A percentile compares a stretch with the other conserved stretches of the same genome.
Evolutionary conservation across 2,888 invertebrate genomes (phyloP).

Genomic region (Iphiclides podalirius): DNA sequence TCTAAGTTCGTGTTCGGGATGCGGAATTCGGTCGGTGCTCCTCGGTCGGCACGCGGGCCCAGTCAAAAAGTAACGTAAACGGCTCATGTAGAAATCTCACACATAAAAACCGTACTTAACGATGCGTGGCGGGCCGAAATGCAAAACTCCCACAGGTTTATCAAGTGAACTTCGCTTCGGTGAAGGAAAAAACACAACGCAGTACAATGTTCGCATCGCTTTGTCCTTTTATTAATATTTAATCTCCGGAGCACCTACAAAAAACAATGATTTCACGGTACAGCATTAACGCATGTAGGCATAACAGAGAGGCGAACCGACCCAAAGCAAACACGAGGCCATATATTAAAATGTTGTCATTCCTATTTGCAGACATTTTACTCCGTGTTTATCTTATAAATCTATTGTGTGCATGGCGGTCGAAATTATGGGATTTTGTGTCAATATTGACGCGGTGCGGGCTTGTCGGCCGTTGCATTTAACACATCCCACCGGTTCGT

Average conservation of each 20-base stretch:
- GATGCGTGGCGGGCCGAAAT: slow-evolving; percentile 47
- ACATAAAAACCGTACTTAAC: slow-evolving; percentile 51
- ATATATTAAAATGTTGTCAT: slow-evolving; percentile 80
- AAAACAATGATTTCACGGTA: slow-evolving; percentile 79
- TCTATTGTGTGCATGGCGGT: slow-evolving; percentile 77
- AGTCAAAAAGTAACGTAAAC: slow-evolving; percentile 16
- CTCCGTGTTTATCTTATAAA: slow-evolving; percentile 78
- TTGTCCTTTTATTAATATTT: slow-evolving; percentile 77
- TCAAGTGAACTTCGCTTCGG: slow-evolving; percentile 54
- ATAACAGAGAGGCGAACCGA: slow-evolving; percentile 70
- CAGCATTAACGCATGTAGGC: slow-evolving; percentile 78
- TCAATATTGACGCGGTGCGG: slow-evolving; percentile 71
- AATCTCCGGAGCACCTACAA: slow-evolving; percentile 69
- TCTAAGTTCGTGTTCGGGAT: slow-evolving; percentile 8
- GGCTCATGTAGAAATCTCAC: slow-evolving; percentile 40
- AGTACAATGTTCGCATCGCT: slow-evolving; percentile 52
- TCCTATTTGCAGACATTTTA: slow-evolving; percentile 78
- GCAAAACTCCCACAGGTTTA: slow-evolving; percentile 63
- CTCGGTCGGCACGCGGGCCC: slow-evolving; percentile 10
- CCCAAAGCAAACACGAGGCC: slow-evolving; percentile 71
- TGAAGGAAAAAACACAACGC: slow-evolving; percentile 59
- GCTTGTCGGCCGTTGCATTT: slow-evolving; percentile 72
- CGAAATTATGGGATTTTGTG: slow-evolving; percentile 76
- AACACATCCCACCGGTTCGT: slow-evolving; percentile 68
- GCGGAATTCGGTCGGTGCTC: slow-evolving; percentile 5